A percentile compares a stretch with the other conserved stretches of the same genome.
phyloP scores from a whole-genome alignment of 35 echinoderm and acorn worm genomes.

The Amphiura filiformis region DNA sequence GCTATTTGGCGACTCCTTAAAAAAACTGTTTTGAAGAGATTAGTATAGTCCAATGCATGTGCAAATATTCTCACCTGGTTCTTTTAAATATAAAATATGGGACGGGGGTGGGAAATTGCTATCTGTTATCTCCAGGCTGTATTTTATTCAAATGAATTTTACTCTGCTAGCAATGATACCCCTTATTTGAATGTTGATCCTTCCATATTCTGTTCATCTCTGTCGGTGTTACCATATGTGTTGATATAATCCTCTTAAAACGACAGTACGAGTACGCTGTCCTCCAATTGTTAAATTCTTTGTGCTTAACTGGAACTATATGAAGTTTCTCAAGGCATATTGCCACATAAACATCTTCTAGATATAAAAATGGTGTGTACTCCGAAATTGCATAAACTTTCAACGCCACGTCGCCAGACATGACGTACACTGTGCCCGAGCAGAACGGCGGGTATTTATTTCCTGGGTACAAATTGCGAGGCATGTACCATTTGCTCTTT shows the following conservation, averaged over 20 bases:
- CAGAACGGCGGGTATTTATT: conserved; percentile 88
- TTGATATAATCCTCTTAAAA: conserved; percentile 75
- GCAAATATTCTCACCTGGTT: too few species aligned
- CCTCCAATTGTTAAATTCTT: conserved; percentile 92
- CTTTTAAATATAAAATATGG: too few species aligned
- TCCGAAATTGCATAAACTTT: conserved; percentile 67
- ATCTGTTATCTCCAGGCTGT: too few species aligned
- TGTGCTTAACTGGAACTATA: conserved; percentile 66
- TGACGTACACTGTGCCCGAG: conserved; percentile 88
- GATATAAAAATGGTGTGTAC: conserved; percentile 69
- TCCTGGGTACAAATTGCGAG: conserved; percentile 69
- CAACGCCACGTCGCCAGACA: conserved; percentile 73
- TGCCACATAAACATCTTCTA: conserved; percentile 90
- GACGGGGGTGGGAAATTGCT: too few species aligned
- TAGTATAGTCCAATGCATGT: too few species aligned
- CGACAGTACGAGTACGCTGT: conserved; percentile 85
- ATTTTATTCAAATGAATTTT: too few species aligned
- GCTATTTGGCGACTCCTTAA: too few species aligned
- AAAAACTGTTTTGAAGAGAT: too few species aligned
- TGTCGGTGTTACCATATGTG: conserved; percentile 88
- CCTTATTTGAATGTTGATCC: conserved; percentile 62
- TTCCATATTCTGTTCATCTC: conserved; percentile 93
- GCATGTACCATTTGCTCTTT: conserved; percentile 99
- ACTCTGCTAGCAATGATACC: conserved; percentile 36
- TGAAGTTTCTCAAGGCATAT: conserved; percentile 68